phyloP scores from a whole-genome alignment of 2,888 invertebrate species.

The Ectemnius continuus region DNA sequence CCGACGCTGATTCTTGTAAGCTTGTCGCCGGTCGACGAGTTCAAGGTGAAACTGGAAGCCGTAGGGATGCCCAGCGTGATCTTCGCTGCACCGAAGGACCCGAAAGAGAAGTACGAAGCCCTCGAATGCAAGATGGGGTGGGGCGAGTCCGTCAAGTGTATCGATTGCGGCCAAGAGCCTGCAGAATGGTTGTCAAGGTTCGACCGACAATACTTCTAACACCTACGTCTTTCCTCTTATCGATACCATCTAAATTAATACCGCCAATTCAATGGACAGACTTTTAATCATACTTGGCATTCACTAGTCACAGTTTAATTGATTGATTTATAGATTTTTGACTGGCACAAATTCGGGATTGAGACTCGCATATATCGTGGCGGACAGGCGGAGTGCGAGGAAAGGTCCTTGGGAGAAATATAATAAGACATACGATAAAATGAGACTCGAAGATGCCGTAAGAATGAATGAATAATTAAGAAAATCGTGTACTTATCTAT shows the following conservation, averaged over 20 bases:
- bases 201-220: background rate
- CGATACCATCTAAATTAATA: too few relatives aligned
- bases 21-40: slow-evolving; percentile 74
- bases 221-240: too few relatives aligned
- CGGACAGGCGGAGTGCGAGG: slow-evolving; percentile 46
- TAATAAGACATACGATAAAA: slow-evolving; percentile 61
- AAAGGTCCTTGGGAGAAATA: slow-evolving; percentile 62
- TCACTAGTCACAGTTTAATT: background rate
- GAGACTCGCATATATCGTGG: slow-evolving; percentile 62
- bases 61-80: slow-evolving; percentile 78
- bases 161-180: slow-evolving; percentile 83
- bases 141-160: slow-evolving; percentile 76
- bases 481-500: background rate
- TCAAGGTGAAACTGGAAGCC: slow-evolving; percentile 77
- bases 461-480: background rate
- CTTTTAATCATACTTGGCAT: background rate
- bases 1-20: slow-evolving; percentile 78
- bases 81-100: slow-evolving; percentile 74
- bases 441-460: slow-evolving; percentile 70
- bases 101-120: slow-evolving; percentile 35
- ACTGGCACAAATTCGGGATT: slow-evolving; percentile 64
- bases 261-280: too few relatives aligned
- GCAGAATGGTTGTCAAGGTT: slow-evolving; percentile 82
- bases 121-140: slow-evolving; percentile 70
- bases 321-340: slow-evolving; percentile 60